A percentile compares a stretch with the other conserved stretches of the same genome.
These are phyloP conservation scores for Apoderus coryli DNA, from an alignment of 2,888 invertebrate species.

Conservation along the genomic window DNA sequence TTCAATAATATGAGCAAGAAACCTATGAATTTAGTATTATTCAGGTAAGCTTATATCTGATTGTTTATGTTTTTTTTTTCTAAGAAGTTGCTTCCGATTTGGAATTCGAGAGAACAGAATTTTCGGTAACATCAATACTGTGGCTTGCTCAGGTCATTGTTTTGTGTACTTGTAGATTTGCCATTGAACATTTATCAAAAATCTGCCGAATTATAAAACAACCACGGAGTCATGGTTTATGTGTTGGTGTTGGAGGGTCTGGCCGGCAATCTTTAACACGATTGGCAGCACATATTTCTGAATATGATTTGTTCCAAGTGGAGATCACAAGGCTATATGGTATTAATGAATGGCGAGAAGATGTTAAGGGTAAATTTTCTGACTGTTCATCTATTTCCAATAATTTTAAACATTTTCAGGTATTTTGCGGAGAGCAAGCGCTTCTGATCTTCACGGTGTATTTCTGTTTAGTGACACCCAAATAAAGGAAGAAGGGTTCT, in stretches of 20 bases:
- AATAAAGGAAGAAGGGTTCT: conserved; percentile 84
- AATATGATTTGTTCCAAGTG: conserved; percentile 83
- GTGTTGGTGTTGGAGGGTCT: conserved; percentile 83
- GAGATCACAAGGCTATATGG: conserved; percentile 83
- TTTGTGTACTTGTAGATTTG: conserved; percentile 72
- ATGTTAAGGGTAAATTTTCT: conserved; percentile 65
- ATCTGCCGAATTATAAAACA: conserved; percentile 84
- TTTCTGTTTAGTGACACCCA: conserved; percentile 87
- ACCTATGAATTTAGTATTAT: conserved; percentile 88
- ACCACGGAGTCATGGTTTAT: conserved; percentile 69
- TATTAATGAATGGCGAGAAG: conserved; percentile 78
- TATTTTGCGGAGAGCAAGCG: conserved; percentile 66
- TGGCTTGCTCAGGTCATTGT: too few relatives aligned
- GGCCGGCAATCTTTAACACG: conserved; percentile 84
- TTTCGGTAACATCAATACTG: too few relatives aligned
- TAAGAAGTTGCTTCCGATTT: too few relatives aligned
- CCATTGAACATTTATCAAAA: conserved; percentile 84
- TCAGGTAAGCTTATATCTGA: conserved; percentile 47
- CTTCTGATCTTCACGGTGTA: conserved; percentile 73
- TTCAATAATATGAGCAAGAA: conserved; percentile 93
- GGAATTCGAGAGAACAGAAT: too few relatives aligned
- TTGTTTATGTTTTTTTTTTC: too few relatives aligned
- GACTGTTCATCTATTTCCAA: too few relatives aligned
- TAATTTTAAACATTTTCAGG: too few relatives aligned
- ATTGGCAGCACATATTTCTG: conserved; percentile 84